Evolutionary conservation across 2,888 invertebrate species (phyloP), one percentile per base, ranked within the genome.

Genomic region (Portevinia maculata): DNA sequence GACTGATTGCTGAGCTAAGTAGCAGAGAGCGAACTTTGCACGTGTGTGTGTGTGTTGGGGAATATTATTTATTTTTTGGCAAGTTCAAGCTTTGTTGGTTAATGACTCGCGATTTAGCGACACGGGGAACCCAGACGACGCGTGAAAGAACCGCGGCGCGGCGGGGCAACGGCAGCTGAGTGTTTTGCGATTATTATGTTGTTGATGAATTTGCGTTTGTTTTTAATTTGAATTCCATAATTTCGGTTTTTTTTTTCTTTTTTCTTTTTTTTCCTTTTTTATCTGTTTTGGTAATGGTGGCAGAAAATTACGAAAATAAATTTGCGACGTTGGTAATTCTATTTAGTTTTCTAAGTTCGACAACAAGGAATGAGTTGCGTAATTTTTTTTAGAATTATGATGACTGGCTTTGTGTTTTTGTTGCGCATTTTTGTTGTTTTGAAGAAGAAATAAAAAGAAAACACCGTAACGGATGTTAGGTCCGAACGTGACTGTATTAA

Each of bases 61-160:
- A n/a, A n/a, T n/a, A n/a, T n/a, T n/a, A n/a, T 57, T 39, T 17
- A 17, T 24, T 44, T 69, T 48, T 39, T 59, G 39, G 19, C 53
- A 53, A 62, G 73, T 73, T 71, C 44, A 71, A 55, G 34, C 71
- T 52, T 60, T 60, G 17, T 52, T 70, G 59, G 70, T 50, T 69
- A 59, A 50, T 48, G 70, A 59, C 70, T 60, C 50, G 64, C 44
- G 9, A 28, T 37, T 50, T 37, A 17, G 39, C 8, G 41, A 24
- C 24, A 46, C 24, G 32, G 67, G 17, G 46, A 48, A 24, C n/a
- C 21, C 55, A 53, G 52, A 53, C 53, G 52, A 53, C 53, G 37
- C 17, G 21, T 8, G n/a, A 41, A 41, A 53, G 32, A 34, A 52
- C 15, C 32, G 19, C 24, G 55, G 30, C 15, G 52, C 24, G 30